phyloP scores from a whole-genome alignment of 2,888 invertebrate species.

The Falcaria lacertinaria region DNA sequence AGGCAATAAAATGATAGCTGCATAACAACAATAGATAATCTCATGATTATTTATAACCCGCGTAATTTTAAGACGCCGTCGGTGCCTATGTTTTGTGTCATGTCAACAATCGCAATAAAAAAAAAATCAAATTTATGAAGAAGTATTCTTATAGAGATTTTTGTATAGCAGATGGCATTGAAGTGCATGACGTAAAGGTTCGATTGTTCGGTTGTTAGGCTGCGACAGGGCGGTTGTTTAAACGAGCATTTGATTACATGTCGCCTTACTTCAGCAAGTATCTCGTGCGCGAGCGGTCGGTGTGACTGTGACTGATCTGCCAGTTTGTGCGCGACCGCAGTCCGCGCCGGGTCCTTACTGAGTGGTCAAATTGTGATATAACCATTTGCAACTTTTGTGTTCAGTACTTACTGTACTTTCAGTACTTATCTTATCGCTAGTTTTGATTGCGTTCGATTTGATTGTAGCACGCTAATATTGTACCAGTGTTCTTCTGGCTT shows the following conservation, averaged over 20 bases:
- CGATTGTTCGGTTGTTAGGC: constrained; percentile 44
- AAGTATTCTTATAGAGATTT: constrained; percentile 1
- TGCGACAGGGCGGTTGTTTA: constrained; percentile 39
- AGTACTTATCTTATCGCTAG: constrained; percentile 10
- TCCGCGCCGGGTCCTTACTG: constrained; percentile 48
- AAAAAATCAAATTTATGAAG: too few species aligned
- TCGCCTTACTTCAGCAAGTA: constrained; percentile 44
- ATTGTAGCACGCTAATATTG: constrained; percentile 13
- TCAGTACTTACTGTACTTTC: constrained; percentile 2
- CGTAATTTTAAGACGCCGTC: constrained; percentile 38
- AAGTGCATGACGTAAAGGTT: constrained; percentile 36
- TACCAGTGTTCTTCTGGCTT: constrained; percentile 13
- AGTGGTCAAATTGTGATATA: constrained; percentile 19
- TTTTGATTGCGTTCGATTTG: constrained; percentile 15
- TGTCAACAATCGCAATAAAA: constrained; percentile 4
- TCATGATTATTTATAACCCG: too few species aligned
- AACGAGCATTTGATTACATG: constrained; percentile 47
- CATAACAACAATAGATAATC: too few species aligned
- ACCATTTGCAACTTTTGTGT: constrained; percentile 14
- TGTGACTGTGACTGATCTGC: constrained; percentile 41
- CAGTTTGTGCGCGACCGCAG: constrained; percentile 65
- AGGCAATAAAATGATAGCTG: too few species aligned
- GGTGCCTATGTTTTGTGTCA: constrained; percentile 34
- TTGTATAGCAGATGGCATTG: constrained; percentile 26
- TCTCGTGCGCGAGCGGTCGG: constrained; percentile 48